Evolutionary conservation across 2,113 vertebrate species (phyloP), one percentile per base, ranked within the genome.

Genomic region (Ptilonorhynchus violaceus): DNA sequence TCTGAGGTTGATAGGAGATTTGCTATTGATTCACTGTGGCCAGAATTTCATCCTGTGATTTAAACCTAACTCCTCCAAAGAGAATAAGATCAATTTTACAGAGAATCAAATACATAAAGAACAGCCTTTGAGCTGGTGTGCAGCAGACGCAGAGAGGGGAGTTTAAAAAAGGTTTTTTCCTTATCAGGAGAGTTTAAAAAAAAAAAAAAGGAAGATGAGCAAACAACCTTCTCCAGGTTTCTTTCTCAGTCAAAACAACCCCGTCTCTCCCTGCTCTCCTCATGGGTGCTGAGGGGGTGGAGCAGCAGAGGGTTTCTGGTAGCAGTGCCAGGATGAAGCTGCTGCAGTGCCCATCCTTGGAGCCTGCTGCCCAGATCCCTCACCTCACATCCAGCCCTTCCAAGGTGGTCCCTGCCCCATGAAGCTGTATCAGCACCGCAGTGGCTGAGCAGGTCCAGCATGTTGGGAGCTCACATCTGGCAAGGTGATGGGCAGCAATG

Each of bases 31-130:
- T 96, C 96, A 93, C 84, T 72, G 41, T 80, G 89, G 80, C 91
- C 93, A 70, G 86, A 85, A 94, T 96, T 95, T 96, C 83, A 94
- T 93, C 85, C 88, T 91, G 76, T 92, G 93, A 96, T 90, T 96
- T 97, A 96, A 97, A 95, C 69, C 86, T 95, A 96, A 96, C 95
- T 96, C 92, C 85, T 96, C 95, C 92, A 96, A 96, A 96, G 96
- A 97, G 96, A 95, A 80, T 97, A 97, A 95, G 95, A 95, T 94
- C 93, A 96, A 96, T 97, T 95, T 96, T 93, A 85, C 85, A 81
- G 90, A 88, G 88, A 95, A 96, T 97, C 96, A 96, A 96, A 93
- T 80, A 93, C 93, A 93, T 96, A 93, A 94, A 97, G 92, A 97
- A 74, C 90, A 96, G 92, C 60, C 88, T 95, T 96, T 95, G 88